Percentiles rank a stretch among this genome's conserved stretches.
Conservation (phyloP, 2,888 invertebrate genomes). For the Tortrix viridana region DNA sequence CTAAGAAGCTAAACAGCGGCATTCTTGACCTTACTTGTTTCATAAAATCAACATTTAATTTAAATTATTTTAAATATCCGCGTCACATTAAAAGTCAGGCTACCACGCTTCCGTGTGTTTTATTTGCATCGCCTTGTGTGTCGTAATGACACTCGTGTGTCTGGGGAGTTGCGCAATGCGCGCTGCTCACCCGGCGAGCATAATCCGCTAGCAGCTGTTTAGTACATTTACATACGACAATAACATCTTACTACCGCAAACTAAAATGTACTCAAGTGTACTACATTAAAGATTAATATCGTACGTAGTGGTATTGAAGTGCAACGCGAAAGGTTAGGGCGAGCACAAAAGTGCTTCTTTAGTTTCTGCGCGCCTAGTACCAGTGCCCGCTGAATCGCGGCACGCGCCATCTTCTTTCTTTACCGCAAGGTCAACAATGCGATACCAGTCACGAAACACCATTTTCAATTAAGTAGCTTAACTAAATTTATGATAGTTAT, state of each 20-base stretch:
- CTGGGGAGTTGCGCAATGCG: slow-evolving; percentile 84
- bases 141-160: slow-evolving; percentile 70
- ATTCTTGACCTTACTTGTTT: slow-evolving; percentile 3
- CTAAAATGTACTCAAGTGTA: slow-evolving; percentile 44
- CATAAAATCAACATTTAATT: slow-evolving; percentile 10
- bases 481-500: too few relatives aligned
- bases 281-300: slow-evolving; percentile 36
- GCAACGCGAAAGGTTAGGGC: slow-evolving; percentile 38
- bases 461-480: neutral
- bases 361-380: slow-evolving; percentile 64
- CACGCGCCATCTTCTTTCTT: slow-evolving; percentile 75
- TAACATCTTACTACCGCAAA: slow-evolving; percentile 42
- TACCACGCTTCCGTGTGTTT: slow-evolving; percentile 5
- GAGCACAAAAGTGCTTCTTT: slow-evolving; percentile 38
- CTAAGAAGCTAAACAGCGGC: neutral
- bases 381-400: slow-evolving; percentile 74
- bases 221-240: slow-evolving; percentile 58
- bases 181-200: slow-evolving; percentile 76
- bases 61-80: slow-evolving; percentile 18
- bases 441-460: slow-evolving; percentile 2
- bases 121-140: slow-evolving; percentile 51
- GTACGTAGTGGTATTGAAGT: slow-evolving; percentile 10
- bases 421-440: slow-evolving; percentile 40
- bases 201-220: slow-evolving; percentile 53
- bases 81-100: slow-evolving; percentile 8